Conservation (phyloP, 1,140 invertebrate species). For the Orussus abietinus region DNA sequence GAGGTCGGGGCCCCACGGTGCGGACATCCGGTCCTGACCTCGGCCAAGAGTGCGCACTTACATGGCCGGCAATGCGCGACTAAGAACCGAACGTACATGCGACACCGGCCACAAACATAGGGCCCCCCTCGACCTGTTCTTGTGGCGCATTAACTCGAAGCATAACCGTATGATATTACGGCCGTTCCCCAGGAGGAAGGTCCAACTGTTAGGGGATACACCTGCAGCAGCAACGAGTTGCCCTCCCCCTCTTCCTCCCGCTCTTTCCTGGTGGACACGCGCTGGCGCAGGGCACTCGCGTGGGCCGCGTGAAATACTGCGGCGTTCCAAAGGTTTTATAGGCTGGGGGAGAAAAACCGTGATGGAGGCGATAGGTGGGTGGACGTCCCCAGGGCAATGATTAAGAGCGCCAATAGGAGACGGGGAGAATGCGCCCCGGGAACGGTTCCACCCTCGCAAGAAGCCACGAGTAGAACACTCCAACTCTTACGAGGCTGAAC, state of each 20-base stretch:
- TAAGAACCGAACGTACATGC: conserved; percentile 25
- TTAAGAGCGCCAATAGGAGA: no score
- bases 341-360: no score
- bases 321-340: conserved; percentile 28
- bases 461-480: no score
- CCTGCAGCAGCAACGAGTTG: conserved; percentile 25
- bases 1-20: no score
- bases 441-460: no score
- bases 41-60: no score
- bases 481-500: no score
- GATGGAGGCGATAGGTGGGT: no score
- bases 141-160: conserved; percentile 33
- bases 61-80: conserved; percentile 18
- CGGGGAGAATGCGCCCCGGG: no score
- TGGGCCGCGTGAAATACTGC: conserved; percentile 40
- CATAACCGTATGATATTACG: conserved; percentile 40
- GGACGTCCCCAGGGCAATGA: no score
- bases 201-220: conserved; percentile 26
- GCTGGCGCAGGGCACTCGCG: conserved; percentile 25
- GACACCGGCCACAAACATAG: conserved; percentile 35
- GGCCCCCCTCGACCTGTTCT: conserved; percentile 30
- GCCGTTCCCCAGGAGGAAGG: conserved; percentile 27
- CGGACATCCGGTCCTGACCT: no score
- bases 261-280: background rate
- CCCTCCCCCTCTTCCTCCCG: conserved; percentile 8